phyloP scores from a whole-genome alignment of 2,113 vertebrate species.

The Menidia beryllina region DNA sequence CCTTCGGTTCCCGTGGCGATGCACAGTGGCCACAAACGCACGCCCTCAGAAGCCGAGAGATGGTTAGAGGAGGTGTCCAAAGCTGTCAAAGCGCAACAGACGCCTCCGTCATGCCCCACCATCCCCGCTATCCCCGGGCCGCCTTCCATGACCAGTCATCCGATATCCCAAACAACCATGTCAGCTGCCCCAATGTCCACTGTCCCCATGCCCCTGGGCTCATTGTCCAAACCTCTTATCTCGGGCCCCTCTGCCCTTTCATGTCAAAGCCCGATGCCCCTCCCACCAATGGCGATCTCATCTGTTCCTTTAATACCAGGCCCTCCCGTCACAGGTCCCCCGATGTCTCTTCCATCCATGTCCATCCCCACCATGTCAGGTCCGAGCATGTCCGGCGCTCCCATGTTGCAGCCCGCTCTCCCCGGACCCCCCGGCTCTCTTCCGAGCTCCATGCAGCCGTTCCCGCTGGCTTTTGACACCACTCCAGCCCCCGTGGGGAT shows the following conservation, averaged over 20 bases:
- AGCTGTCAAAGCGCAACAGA: conserved; percentile 85
- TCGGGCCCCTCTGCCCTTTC: conserved; percentile 49
- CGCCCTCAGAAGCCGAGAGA: conserved; percentile 91
- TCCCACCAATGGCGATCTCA: conserved; percentile 71
- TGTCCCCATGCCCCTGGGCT: conserved; percentile 49
- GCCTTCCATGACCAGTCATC: conserved; percentile 63
- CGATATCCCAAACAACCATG: conserved; percentile 51
- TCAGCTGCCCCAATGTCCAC: conserved; percentile 58
- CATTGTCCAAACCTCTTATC: conserved; percentile 65
- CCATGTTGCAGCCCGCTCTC: conserved; percentile 68
- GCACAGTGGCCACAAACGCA: conserved; percentile 87
- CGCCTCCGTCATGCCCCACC: conserved; percentile 70
- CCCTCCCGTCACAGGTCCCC: conserved; percentile 72
- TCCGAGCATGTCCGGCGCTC: conserved; percentile 74
- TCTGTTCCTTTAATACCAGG: conserved; percentile 75
- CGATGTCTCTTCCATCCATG: conserved; percentile 79
- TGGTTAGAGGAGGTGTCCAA: conserved; percentile 93
- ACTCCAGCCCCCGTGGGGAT: conserved; percentile 81
- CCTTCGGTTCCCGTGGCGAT: conserved; percentile 65
- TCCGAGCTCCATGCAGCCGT: conserved; percentile 84
- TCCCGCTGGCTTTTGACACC: conserved; percentile 82
- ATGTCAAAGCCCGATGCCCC: conserved; percentile 54
- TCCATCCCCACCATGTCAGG: conserved; percentile 76
- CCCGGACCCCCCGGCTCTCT: conserved; percentile 77
- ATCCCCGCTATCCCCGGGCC: conserved; percentile 74